Base-by-base conservation (phyloP, 2,113 vertebrate species). In the Cranoglanis bouderius region DNA sequence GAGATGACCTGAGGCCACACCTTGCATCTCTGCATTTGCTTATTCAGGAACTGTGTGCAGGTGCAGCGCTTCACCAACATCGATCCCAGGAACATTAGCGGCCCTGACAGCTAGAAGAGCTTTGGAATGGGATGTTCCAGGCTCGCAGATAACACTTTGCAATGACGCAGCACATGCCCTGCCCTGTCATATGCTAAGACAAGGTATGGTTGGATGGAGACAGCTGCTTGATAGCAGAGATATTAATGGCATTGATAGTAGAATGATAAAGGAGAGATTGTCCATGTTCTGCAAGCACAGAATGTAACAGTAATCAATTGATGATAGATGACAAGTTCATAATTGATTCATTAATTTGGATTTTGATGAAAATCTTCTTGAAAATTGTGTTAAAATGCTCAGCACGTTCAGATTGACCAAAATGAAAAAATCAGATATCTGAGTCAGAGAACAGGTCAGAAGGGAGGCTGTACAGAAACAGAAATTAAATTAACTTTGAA, bases 1-100 rank as follows among this genome's bases (percentile, higher is more conserved):
- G 43, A 81, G 78, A 72, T 91, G 83, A 85, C 74, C 88, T 16
- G 38, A 63, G 81, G 86, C 75, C 88, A 86, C 65, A 57, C 61
- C 70, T 46, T 77, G 59, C n/a, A 10, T 74, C 67, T 78, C 57
- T 49, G 51, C 24, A 1, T 61, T 81, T 65, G 53, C n/a, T 77
- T 53, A 43, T 84, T 35, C 40, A 18, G 57, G 59, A 51, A 80
- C 46, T 13, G 40, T 53, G 55, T 80, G 75, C 75, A 85, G 85
- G 65, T 89, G 86, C 82, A 53, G 63, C 6, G 46, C 86, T 40
- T 91, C 81, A 81, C 72, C 40, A 38, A 26, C 84, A 83, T 91
- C 72, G 77, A 91, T 91, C 80, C 82, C 32, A 67, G 49, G 55
- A 86, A 89, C 86, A 87, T 87, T 63, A 85, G 81, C 38, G 65